Base-by-base conservation (phyloP, 2,113 vertebrate species). In the Phalacrocorax carbo region DNA sequence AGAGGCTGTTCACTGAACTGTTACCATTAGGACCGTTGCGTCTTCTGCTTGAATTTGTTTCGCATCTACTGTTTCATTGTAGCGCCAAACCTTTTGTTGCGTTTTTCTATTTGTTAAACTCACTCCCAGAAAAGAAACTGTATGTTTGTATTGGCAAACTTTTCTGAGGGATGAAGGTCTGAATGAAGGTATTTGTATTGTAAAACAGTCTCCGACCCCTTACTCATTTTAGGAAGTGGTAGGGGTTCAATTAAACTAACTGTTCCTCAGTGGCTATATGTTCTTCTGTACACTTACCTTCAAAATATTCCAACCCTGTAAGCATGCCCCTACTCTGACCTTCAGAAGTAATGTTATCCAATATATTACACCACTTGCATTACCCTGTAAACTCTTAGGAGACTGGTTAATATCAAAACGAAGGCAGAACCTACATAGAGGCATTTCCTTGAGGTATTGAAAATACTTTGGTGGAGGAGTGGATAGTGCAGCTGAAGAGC, bases 381-480 rank as follows among this genome's bases (percentile, higher is more conserved):
- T 68, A 90, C 38, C 60, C 60, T 81, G 34, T 75, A 51, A 86
- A 71, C 57, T 92, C 29, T 15, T 66, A 54, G 27, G 69, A 90
- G 42, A 18, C 38, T 68, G 49, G 40, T 62, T 80, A 77, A 66
- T 92, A 83, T 32, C n/a, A 79, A 92, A 96, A 80, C 32, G n/a
- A 75, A 86, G n/a, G 32, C 64, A 78, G 61, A 92, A 64, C 22
- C 34, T 79, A 5, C 25, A 23, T 0, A 71, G 29, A 71, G 27
- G 10, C 16, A 2, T 96, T 87, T 73, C 23, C 54, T 64, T 87
- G 23, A 89, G 34, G 30, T 76, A 15, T 1, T 34, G 42, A 84
- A 89, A 64, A 40, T 84, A 68, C 62, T 81, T 91, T 75, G 22
- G 13, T 55, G 80, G 42, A 51, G 44, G 64, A 75, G 13, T 16